Percentiles rank a stretch among this genome's conserved stretches.
phyloP scores from a whole-genome alignment of 1,140 invertebrate species.

The Euglossa dilemma region DNA sequence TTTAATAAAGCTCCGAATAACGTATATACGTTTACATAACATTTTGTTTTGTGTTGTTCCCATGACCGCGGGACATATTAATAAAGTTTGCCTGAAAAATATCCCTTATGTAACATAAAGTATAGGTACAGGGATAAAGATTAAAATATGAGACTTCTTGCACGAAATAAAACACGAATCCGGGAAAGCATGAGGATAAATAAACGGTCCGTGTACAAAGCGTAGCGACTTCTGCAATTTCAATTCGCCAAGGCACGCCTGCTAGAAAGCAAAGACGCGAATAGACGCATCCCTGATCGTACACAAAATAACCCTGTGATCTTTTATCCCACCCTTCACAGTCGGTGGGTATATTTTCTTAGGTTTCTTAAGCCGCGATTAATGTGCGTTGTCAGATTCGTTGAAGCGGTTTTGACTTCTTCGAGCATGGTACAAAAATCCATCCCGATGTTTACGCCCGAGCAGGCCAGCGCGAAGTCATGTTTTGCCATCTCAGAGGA shows the following conservation, averaged over 20 bases:
- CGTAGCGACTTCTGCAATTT: neutral
- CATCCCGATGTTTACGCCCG: constrained; percentile 44
- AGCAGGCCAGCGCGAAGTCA: constrained; percentile 1
- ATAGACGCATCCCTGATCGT: neutral
- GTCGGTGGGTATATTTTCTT: neutral
- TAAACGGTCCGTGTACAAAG: no score
- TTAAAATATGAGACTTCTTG: no score
- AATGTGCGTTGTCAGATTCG: constrained; percentile 34
- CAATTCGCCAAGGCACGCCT: neutral
- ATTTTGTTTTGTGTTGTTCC: no score
- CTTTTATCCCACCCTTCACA: neutral
- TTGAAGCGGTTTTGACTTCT: constrained; percentile 34
- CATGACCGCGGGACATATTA: no score
- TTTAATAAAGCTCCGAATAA: no score
- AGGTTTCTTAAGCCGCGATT: constrained; percentile 4
- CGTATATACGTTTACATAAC: no score
- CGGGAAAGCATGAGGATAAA: no score
- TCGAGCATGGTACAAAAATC: constrained; percentile 23
- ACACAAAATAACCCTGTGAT: neutral
- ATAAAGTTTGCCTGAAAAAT: no score
- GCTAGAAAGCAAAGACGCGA: neutral
- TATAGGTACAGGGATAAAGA: no score
- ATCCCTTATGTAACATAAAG: no score
- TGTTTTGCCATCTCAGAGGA: constrained; percentile 38
- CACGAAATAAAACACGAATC: no score